Base-by-base conservation (phyloP, 2,888 invertebrate genomes). In the Scaptomyza cyrtandrae region DNA sequence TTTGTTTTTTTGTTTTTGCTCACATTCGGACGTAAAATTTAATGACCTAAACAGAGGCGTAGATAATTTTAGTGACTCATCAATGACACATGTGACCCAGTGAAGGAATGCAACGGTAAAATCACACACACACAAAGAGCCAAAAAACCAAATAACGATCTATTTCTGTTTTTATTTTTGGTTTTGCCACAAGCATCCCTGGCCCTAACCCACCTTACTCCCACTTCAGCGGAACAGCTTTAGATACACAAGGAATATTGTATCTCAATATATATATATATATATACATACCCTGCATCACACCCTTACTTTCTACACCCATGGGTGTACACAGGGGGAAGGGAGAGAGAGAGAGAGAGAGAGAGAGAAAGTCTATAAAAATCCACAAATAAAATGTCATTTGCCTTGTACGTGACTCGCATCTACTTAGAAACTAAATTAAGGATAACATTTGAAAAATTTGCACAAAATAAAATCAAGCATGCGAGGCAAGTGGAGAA, bases 311-410 rank as follows among this genome's bases (percentile, higher is more conserved):
- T 6, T 29, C 1, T 9, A 29, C 29, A 29, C 29, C 6, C 29
- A 29, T 29, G 7, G 0, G 7, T 29, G 7, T 16, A 58, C 54
- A 58, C 54, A 68, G 50, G 46, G 24, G 29, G 44, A 7, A 6
- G 7, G 7, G 29, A 29, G 19, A 19, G 19, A 19, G 19, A 19
- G 19, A 2, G 24, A 24, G 24, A 24, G 24, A 2, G 24, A 2
- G 24, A 24, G 24, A 61, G 48, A 53, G 63, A 75, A 79, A 79
- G 72, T 86, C 86, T 81, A 83, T 71, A 86, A 89, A 88, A 88
- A 81, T 86, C 81, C 80, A 81, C 83, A 86, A 90, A 89, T 82
- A 87, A 89, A 87, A 80, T 89, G 90, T 89, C 90, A 90, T 90
- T 89, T 90, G 90, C 85, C 88, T 84, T 72, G 68, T 75, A 90